phyloP scores from a whole-genome alignment of 2,797 vertebrate genomes.

The Trachurus trachurus region DNA sequence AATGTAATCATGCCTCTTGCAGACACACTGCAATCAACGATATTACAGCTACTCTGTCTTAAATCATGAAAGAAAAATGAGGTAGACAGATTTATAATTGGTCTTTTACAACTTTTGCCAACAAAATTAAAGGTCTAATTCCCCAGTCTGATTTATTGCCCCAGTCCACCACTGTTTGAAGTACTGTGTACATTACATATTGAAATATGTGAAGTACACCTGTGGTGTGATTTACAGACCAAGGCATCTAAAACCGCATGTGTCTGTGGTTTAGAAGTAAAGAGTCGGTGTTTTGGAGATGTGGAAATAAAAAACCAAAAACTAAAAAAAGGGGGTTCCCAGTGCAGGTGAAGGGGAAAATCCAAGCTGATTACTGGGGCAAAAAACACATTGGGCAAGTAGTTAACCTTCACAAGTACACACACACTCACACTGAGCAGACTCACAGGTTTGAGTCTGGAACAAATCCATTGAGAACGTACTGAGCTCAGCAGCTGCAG shows the following conservation, averaged over 20 bases:
- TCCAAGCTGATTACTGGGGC: background rate
- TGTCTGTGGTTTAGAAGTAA: background rate
- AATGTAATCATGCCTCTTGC: no score
- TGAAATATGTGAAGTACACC: background rate
- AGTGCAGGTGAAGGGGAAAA: background rate
- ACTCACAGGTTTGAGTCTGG: background rate
- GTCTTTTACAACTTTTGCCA: no score
- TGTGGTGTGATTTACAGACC: background rate
- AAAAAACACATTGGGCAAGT: background rate
- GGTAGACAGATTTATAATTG: no score
- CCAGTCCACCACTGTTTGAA: background rate
- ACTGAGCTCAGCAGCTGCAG: background rate
- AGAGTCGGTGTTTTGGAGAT: background rate
- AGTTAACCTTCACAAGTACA: background rate
- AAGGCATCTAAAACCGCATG: no score
- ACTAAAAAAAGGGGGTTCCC: conserved; percentile 7
- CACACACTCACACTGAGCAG: background rate
- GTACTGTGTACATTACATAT: no score
- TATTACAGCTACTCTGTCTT: no score
- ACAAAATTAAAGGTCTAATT: no score
- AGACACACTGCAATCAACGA: no score
- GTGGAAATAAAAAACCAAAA: background rate
- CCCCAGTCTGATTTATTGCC: no score
- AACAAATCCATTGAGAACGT: background rate
- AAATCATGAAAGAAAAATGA: no score